phyloP scores from a whole-genome alignment of 2,113 vertebrate species.

The Burhinus oedicnemus region DNA sequence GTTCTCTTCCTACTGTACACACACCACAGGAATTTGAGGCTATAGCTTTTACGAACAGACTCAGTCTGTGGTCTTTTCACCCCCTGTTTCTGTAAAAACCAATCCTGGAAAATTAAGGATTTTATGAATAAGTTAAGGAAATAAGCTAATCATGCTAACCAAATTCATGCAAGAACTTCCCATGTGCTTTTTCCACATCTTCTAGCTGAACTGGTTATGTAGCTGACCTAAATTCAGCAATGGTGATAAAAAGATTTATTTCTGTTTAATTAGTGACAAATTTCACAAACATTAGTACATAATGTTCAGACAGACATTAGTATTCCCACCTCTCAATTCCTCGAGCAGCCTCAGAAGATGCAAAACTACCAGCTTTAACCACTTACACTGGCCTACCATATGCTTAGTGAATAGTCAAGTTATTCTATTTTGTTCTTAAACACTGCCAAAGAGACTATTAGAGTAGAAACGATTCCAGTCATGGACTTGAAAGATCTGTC shows the following conservation, averaged over 20 bases:
- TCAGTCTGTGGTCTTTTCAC: background rate
- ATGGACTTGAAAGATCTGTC: background rate
- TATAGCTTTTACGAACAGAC: background rate
- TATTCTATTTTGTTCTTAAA: background rate
- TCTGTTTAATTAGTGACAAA: conserved; percentile 12
- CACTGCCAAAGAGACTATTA: background rate
- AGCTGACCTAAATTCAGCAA: background rate
- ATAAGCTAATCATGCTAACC: background rate
- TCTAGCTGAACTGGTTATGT: conserved; percentile 8
- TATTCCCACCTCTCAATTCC: background rate
- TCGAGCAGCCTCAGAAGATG: background rate
- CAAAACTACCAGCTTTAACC: background rate
- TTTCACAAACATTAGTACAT: background rate
- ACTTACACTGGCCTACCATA: background rate
- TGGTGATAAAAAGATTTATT: conserved; percentile 6
- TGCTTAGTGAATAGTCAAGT: background rate
- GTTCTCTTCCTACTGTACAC: background rate
- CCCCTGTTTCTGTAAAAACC: background rate
- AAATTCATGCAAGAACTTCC: background rate
- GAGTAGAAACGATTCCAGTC: background rate
- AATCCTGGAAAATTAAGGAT: background rate
- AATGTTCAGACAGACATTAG: background rate
- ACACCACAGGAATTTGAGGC: background rate
- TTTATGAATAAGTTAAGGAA: background rate
- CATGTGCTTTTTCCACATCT: background rate